These are phyloP conservation scores for Hippocampus mohnikei DNA, from an alignment of 2,113 vertebrate genomes.

Conservation along the genomic window DNA sequence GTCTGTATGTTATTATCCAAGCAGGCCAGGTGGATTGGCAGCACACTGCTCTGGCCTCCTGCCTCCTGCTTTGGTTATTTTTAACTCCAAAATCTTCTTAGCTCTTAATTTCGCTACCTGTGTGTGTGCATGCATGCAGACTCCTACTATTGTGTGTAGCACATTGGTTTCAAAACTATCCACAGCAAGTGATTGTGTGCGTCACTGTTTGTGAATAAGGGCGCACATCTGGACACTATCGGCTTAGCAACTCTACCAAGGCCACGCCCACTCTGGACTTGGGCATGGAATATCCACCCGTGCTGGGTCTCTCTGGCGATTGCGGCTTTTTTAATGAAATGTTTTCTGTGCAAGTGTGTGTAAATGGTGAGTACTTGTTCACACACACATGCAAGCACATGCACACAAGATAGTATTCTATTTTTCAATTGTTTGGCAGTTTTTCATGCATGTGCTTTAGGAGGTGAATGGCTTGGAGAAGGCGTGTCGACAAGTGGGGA, in stretches of 20 bases:
- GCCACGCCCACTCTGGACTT: conserved; percentile 43
- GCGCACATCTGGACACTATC: conserved; percentile 56
- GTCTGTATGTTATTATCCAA: conserved; percentile 24
- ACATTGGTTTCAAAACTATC: conserved; percentile 20
- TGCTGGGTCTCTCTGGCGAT: conserved; percentile 23
- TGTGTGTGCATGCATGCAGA: conserved; percentile 3
- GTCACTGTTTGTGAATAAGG: conserved; percentile 32
- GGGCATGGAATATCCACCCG: conserved; percentile 49
- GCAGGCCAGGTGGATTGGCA: conserved; percentile 20
- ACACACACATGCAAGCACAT: conserved; percentile 7
- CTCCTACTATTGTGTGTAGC: conserved; percentile 36
- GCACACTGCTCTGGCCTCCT: conserved; percentile 42
- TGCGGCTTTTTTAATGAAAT: not conserved
- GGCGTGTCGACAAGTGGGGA: not conserved
- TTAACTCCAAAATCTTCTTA: conserved; percentile 75
- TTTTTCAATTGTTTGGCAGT: conserved; percentile 56
- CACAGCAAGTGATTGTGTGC: conserved; percentile 3
- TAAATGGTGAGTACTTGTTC: conserved; percentile 64
- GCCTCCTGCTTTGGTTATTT: conserved; percentile 66
- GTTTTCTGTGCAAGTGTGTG: conserved; percentile 20
- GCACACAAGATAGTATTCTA: conserved; percentile 46
- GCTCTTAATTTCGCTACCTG: conserved; percentile 63
- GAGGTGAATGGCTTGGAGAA: conserved; percentile 17
- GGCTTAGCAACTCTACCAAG: conserved; percentile 43
- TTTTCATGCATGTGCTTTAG: conserved; percentile 33